A percentile compares a stretch with the other conserved stretches of the same genome.
phyloP scores from a whole-genome alignment of 2,113 vertebrate species.

The Myiozetetes cayanensis region DNA sequence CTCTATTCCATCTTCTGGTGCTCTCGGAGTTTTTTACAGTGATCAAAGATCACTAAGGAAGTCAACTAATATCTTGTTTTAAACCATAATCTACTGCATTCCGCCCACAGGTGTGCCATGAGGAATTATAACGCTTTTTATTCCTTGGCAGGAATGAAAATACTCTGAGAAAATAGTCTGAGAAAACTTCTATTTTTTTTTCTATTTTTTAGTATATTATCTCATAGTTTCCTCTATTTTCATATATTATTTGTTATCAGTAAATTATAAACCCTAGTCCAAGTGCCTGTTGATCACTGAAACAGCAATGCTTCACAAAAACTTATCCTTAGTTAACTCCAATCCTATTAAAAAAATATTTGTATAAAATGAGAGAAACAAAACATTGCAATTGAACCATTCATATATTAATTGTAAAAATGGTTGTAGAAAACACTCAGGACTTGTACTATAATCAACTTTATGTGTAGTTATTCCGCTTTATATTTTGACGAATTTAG shows the following conservation, averaged over 20 bases:
- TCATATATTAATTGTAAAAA: neutral
- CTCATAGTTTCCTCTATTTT: neutral
- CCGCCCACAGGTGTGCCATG: too few species aligned
- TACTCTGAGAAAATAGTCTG: neutral
- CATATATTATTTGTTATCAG: neutral
- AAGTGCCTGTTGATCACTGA: neutral
- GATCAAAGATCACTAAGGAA: neutral
- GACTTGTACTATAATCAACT: neutral
- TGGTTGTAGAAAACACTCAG: neutral
- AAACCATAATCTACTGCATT: neutral
- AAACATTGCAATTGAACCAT: neutral
- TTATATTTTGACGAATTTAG: neutral
- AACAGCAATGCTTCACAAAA: neutral
- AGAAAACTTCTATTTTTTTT: neutral
- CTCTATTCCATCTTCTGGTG: neutral
- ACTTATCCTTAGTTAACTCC: neutral
- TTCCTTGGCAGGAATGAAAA: neutral
- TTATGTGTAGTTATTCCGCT: neutral
- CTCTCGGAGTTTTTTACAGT: neutral
- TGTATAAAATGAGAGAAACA: neutral
- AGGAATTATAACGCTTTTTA: neutral
- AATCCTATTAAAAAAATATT: neutral
- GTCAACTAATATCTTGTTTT: neutral
- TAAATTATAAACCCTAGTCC: neutral
- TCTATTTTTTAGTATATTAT: neutral